Conservation (phyloP, 2,113 vertebrate genomes). For the Nymphicus hollandicus region DNA sequence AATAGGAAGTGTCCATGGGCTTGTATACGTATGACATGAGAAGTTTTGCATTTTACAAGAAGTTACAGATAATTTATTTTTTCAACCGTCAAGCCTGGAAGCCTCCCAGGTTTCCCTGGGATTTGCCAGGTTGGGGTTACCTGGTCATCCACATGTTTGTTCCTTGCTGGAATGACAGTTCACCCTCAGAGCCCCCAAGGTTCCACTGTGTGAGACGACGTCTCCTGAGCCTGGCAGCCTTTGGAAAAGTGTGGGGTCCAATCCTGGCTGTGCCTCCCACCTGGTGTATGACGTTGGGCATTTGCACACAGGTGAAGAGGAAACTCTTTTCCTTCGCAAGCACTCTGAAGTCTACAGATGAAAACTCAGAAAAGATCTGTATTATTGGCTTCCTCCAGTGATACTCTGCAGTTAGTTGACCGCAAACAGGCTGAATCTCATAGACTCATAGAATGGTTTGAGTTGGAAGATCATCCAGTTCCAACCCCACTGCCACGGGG, state of each 20-base stretch:
- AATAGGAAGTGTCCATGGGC: background rate
- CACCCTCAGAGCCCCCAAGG: background rate
- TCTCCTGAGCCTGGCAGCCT: background rate
- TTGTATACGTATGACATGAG: rapidly evolving
- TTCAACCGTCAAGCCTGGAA: background rate
- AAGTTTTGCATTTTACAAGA: background rate
- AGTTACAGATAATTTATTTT: background rate
- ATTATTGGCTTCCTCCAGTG: background rate
- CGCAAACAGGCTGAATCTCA: background rate
- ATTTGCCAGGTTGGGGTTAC: background rate
- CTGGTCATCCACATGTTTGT: background rate
- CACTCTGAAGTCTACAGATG: background rate
- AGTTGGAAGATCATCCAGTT: background rate
- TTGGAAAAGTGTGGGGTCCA: background rate
- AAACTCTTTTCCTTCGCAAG: background rate
- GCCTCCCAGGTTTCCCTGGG: background rate
- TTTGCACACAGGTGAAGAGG: background rate
- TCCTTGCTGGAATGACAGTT: background rate
- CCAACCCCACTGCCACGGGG: background rate
- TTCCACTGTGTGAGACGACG: background rate
- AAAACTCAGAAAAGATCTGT: background rate
- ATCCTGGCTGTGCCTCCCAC: background rate
- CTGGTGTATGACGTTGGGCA: background rate
- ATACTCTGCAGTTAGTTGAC: too few species aligned
- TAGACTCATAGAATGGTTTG: background rate